phyloP scores from a whole-genome alignment of 2,888 invertebrate species.

The Sarcophaga subvicina region DNA sequence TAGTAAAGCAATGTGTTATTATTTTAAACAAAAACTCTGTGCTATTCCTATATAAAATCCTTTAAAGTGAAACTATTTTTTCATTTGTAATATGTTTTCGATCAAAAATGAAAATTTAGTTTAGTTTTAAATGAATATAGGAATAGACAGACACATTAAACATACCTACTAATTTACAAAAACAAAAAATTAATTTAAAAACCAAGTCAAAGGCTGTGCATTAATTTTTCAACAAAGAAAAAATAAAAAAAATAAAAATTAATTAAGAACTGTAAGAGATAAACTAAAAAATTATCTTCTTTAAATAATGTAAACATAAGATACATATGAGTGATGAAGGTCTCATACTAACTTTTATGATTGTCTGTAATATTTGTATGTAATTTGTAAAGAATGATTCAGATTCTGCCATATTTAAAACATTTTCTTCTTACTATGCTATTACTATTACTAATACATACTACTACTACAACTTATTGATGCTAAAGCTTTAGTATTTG shows the following conservation, averaged over 20 bases:
- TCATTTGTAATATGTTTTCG: neutral
- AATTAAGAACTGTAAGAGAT: neutral
- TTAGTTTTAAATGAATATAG: neutral
- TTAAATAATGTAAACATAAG: neutral
- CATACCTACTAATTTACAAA: neutral
- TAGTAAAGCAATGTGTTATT: neutral
- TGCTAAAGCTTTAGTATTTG: neutral
- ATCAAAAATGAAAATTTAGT: neutral
- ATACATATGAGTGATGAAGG: no score
- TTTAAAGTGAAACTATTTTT: neutral
- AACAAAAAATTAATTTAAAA: neutral
- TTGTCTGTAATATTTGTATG: neutral
- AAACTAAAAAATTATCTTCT: neutral
- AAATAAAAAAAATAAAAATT: neutral
- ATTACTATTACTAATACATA: neutral
- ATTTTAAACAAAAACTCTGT: conserved; percentile 13
- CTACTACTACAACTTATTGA: conserved; percentile 12
- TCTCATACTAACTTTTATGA: neutral
- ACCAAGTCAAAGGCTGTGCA: conserved; percentile 64
- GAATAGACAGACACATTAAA: neutral
- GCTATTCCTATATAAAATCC: neutral
- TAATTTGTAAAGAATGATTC: neutral
- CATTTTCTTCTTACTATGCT: conserved; percentile 4
- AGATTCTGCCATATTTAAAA: conserved; percentile 53
- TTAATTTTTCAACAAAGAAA: conserved; percentile 35